Evolutionary conservation across 2,888 invertebrate genomes (phyloP).

Genomic region (Drosophila bunnanda): DNA sequence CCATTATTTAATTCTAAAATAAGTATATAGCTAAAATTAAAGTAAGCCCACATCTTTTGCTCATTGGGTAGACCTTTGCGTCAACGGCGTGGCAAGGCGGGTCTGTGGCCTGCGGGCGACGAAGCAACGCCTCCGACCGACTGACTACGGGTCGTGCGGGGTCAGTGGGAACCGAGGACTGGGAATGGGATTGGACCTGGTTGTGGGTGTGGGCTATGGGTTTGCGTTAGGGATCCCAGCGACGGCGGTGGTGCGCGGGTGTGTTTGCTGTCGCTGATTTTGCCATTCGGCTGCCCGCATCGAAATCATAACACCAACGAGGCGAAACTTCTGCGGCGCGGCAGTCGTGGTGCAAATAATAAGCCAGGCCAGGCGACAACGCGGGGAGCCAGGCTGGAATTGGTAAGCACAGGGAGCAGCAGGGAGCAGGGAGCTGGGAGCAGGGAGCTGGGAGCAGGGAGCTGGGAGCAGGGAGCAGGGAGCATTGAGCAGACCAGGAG

Average conservation of each 20-base stretch:
- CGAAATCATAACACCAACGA: constrained; percentile 79
- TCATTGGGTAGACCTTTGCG: constrained; percentile 65
- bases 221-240: constrained; percentile 8
- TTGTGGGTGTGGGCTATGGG: constrained; percentile 32
- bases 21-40: neutral
- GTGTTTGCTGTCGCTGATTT: constrained; percentile 65
- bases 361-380: constrained; percentile 69
- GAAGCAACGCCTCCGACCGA: constrained; percentile 74
- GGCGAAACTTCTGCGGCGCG: constrained; percentile 78
- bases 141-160: constrained; percentile 54
- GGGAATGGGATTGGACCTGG: constrained; percentile 3
- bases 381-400: constrained; percentile 9
- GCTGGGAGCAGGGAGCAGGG: constrained; percentile 15
- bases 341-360: constrained; percentile 77
- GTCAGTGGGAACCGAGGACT: constrained; percentile 14
- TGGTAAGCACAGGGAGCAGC: constrained; percentile 2
- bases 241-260: constrained; percentile 21
- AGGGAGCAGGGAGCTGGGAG: constrained; percentile 24
- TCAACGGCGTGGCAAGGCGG: constrained; percentile 68
- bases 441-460: constrained; percentile 12
- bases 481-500: constrained; percentile 23
- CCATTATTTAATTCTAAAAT: neutral
- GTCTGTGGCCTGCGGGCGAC: constrained; percentile 72
- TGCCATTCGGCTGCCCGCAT: constrained; percentile 80
- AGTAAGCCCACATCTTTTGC: constrained; percentile 28